Conservation (phyloP, 1,140 invertebrate genomes). For the Cardiocondyla obscurior region DNA sequence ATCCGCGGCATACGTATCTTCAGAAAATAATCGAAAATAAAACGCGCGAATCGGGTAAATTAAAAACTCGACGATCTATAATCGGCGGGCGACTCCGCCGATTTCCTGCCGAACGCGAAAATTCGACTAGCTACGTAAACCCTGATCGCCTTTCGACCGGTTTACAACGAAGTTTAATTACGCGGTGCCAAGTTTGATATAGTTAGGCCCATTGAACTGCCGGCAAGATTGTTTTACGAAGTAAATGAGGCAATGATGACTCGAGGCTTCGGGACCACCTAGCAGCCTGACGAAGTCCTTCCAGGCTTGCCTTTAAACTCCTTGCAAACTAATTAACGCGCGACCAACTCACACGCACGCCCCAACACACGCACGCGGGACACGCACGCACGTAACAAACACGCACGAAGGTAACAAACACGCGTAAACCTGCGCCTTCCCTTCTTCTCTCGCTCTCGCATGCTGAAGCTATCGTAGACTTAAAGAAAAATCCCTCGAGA, state of each 20-base stretch:
- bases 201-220: slow-evolving; percentile 79
- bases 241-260: slow-evolving; percentile 84
- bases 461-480: slow-evolving; percentile 17
- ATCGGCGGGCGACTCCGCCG: too few species aligned
- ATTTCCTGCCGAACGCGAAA: slow-evolving; percentile 28
- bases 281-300: slow-evolving; percentile 68
- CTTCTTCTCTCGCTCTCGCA: slow-evolving; percentile 37
- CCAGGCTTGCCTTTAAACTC: slow-evolving; percentile 58
- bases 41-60: too few species aligned
- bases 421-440: slow-evolving; percentile 60
- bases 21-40: too few species aligned
- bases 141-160: slow-evolving; percentile 60
- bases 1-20: too few species aligned
- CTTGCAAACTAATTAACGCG: slow-evolving; percentile 68
- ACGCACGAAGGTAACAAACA: slow-evolving; percentile 57
- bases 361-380: slow-evolving; percentile 46
- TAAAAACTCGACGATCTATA: too few species aligned
- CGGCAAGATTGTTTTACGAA: slow-evolving; percentile 81
- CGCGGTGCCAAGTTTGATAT: slow-evolving; percentile 80
- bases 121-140: slow-evolving; percentile 69
- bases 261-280: slow-evolving; percentile 80
- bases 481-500: slow-evolving; percentile 17
- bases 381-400: slow-evolving; percentile 60
- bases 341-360: slow-evolving; percentile 45
- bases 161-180: slow-evolving; percentile 73